Base-by-base conservation (phyloP, 2,888 invertebrate genomes). In the Pammene fasciana region DNA sequence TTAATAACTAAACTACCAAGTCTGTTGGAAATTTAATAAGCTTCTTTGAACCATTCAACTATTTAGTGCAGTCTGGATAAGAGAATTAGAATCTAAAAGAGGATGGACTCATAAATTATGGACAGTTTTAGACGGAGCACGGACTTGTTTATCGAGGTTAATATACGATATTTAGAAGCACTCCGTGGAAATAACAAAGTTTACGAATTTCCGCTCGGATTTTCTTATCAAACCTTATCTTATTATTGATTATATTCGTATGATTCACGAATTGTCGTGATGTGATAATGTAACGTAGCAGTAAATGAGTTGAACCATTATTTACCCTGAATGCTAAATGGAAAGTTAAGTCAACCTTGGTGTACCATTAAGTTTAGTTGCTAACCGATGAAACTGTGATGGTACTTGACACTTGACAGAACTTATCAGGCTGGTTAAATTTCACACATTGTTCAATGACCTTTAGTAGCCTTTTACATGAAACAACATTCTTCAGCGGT, bases 211-310 rank as follows among this genome's bases (percentile, higher is more conserved):
- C 36, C 46, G 48, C 36, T 34, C 16, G 8, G 16, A 62, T 62
- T 18, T 45, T 13, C n/a, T 34, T 38, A 62, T 62, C 46, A n/a
- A 5, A n/a, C 10, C 18, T 61, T 61, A 62, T 62, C 50, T 38
- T 8, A 36, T 62, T 48, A 41, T 56, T n/a, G 50, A 38, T 36
- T n/a, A 52, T 41, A 9, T 62, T 62, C n/a, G 10, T 26, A 48
- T 41, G 50, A 62, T 62, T 61, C 48, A 61, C 48, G 48, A 14
- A 36, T 60, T 36, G 48, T 52, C 41, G 62, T 62, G 62, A 62
- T 26, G 41, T 52, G 50, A 18, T 50, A 41, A 52, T 52, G 11
- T 41, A 41, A 41, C 18, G 50, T n/a, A 50, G n/a, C 57, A 59
- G 57, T 16, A 38, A 55, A 16, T 56, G 41, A 26, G 26, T 41